Percentiles rank a stretch among this genome's conserved stretches.
Evolutionary conservation across 1,140 invertebrate genomes (phyloP).

Genomic region (Drosophila punjabiensis): DNA sequence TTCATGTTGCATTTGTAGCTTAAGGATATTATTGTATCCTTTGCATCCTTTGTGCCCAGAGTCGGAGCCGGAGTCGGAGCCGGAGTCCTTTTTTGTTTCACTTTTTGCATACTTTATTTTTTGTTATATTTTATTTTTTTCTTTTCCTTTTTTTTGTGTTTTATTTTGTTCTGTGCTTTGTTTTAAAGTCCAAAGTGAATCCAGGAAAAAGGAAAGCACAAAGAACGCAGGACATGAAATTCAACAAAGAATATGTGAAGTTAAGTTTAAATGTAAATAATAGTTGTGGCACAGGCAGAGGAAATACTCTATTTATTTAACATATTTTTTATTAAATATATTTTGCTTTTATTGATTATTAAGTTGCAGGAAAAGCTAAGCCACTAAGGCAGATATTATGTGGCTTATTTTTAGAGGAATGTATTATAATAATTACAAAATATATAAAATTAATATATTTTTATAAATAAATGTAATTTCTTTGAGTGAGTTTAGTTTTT

Average conservation of each 20-base stretch:
- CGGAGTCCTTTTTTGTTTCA: slow-evolving; percentile 55
- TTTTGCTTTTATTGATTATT: not conserved
- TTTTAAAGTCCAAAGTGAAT: slow-evolving; percentile 65
- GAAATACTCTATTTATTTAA: slow-evolving; percentile 4
- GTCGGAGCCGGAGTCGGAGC: not conserved
- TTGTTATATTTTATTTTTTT: not conserved
- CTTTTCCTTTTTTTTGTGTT: not conserved
- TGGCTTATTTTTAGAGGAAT: not conserved
- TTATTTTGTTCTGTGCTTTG: slow-evolving; percentile 44
- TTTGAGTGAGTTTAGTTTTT: too few relatives aligned
- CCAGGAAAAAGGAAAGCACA: slow-evolving; percentile 26
- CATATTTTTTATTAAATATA: too few relatives aligned
- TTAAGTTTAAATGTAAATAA: slow-evolving; percentile 17
- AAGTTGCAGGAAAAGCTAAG: too few relatives aligned
- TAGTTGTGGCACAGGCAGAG: not conserved
- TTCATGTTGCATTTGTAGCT: slow-evolving; percentile 82
- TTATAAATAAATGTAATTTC: not conserved
- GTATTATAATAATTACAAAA: not conserved
- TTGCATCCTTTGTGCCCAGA: slow-evolving; percentile 71
- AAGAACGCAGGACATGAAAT: slow-evolving; percentile 46
- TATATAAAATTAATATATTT: not conserved
- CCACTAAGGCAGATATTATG: not conserved
- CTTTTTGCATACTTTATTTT: slow-evolving; percentile 76
- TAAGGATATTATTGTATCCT: slow-evolving; percentile 80
- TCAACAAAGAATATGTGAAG: slow-evolving; percentile 46